These are phyloP conservation scores for Lamprotornis superbus DNA, from an alignment of 2,113 vertebrate genomes.

Conservation along the genomic window DNA sequence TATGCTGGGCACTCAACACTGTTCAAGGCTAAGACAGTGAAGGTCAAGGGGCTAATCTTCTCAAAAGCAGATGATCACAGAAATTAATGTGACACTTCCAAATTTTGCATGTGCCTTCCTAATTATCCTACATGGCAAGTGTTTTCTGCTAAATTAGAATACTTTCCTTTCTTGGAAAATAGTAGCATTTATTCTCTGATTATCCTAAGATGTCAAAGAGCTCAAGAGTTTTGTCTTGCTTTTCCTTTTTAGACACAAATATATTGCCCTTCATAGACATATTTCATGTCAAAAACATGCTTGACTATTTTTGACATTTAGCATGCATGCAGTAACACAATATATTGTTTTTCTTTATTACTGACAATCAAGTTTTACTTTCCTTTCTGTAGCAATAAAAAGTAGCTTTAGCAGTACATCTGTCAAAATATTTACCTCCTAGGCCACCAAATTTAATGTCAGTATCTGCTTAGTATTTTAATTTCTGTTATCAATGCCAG, in stretches of 20 bases:
- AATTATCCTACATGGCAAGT: not conserved
- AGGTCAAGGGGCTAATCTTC: not conserved
- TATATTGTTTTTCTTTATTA: not conserved
- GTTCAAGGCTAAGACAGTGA: not conserved
- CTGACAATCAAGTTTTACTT: not conserved
- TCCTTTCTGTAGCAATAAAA: not conserved
- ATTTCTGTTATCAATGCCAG: not conserved
- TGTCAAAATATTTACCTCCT: constrained; percentile 32
- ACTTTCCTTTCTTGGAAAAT: not conserved
- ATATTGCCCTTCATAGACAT: not conserved
- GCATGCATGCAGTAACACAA: not conserved
- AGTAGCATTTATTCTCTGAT: not conserved
- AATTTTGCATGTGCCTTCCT: not conserved
- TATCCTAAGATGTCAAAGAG: not conserved
- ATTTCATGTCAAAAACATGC: not conserved
- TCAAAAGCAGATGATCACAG: not conserved
- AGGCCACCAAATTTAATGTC: not conserved
- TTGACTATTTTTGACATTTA: not conserved
- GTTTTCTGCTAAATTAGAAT: not conserved
- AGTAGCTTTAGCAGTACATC: not conserved
- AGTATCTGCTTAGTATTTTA: not conserved
- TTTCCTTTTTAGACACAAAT: not conserved
- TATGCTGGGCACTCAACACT: not conserved
- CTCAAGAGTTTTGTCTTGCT: not conserved
- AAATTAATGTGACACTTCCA: not conserved